Percentiles rank a stretch among this genome's conserved stretches.
These are phyloP conservation scores for Neosalanx taihuensis DNA, from an alignment of 2,797 vertebrate genomes.

Conservation along the genomic window DNA sequence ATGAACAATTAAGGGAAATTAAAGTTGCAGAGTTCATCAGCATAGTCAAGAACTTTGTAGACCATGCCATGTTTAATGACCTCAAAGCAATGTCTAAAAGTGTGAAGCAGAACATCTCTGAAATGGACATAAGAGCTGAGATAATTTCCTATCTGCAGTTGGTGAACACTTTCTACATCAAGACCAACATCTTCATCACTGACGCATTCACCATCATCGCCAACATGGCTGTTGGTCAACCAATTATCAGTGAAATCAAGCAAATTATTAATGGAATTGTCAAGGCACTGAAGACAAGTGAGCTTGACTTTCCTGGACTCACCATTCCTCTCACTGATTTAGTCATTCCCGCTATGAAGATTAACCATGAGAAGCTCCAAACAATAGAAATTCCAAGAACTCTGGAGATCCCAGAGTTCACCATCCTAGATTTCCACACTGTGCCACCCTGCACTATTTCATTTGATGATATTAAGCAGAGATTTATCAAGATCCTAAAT, in stretches of 20 bases:
- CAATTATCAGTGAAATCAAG: constrained; percentile 67
- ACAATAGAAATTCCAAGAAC: constrained; percentile 75
- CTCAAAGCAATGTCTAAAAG: constrained; percentile 69
- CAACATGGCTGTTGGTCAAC: constrained; percentile 55
- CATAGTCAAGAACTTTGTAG: constrained; percentile 69
- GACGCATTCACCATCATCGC: constrained; percentile 46
- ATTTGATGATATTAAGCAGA: constrained; percentile 78
- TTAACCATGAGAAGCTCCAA: constrained; percentile 74
- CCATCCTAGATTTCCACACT: constrained; percentile 71
- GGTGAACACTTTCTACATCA: constrained; percentile 57
- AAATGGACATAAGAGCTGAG: constrained; percentile 70
- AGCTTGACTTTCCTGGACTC: constrained; percentile 80
- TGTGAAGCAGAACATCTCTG: constrained; percentile 68
- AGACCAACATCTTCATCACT: constrained; percentile 47
- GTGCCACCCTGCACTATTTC: constrained; percentile 80
- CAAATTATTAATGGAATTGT: constrained; percentile 63
- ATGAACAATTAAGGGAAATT: constrained; percentile 71
- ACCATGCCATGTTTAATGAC: constrained; percentile 60
- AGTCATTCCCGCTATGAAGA: constrained; percentile 72
- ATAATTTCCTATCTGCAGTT: constrained; percentile 59
- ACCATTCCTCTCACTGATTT: constrained; percentile 85
- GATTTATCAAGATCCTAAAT: constrained; percentile 77
- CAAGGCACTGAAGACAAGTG: constrained; percentile 69
- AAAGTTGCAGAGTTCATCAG: constrained; percentile 72
- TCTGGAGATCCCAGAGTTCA: constrained; percentile 84